Base-by-base conservation (phyloP, 2,888 invertebrate species). In the Desoria tigrina region DNA sequence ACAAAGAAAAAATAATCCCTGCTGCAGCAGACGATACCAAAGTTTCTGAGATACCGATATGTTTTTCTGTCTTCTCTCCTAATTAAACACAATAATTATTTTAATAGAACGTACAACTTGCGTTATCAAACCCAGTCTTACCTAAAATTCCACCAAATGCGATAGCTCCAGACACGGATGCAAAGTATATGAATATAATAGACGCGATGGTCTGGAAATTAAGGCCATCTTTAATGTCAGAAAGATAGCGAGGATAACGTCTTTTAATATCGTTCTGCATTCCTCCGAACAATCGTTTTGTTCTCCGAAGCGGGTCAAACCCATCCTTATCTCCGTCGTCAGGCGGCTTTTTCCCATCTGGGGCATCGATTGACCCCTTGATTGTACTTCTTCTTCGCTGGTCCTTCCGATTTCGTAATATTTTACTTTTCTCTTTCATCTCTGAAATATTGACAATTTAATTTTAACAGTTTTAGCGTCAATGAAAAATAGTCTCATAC, bases 121-220 rank as follows among this genome's bases (percentile, higher is more conserved):
- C 9, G 21, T 27, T 16, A 26, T 9, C 16, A 23, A 3, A 21
- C 42, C 49, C 26, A 45, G n/a, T 58, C 79, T 79, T 79, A 65
- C 83, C 82, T 42, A 84, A 78, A 37, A 84, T 78, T 23, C 83
- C 83, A 16, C 84, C 84, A 76, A 84, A 84, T 2, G 84, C 83
- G 57, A 84, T 83, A 66, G 83, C 83, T 81, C 84, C 84, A 6
- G 84, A 82, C 9, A 84, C 79, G 67, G 81, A 81, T 24, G 84
- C 84, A 78, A 85, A 84, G 78, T 84, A 85, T 74, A 85, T 83
- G 77, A 84, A 85, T 69, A 84, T 82, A 57, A 82, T 78, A 0
- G 82, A 79, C 26, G 82, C 81, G 1, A 84, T 66, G 70, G 81
- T 81, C 68, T 83, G 82, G 14, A 79, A 65, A 70, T 81, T 82